Percentiles rank a stretch among this genome's conserved stretches.
These are phyloP conservation scores for Melieria crassipennis DNA, from an alignment of 2,888 invertebrate genomes.

Conservation along the genomic window DNA sequence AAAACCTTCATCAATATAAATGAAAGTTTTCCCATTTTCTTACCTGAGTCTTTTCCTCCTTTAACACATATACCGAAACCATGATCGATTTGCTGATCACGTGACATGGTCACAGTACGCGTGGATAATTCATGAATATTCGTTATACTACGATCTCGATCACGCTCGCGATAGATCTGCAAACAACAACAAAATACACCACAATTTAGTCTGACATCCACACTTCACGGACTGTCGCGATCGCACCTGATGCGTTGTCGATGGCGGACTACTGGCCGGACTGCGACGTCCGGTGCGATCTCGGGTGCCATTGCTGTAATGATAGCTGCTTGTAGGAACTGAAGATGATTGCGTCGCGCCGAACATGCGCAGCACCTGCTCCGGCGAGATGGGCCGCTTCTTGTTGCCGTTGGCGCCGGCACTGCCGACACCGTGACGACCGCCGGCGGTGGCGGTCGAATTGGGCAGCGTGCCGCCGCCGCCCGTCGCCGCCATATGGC, in stretches of 20 bases:
- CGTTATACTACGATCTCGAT: slow-evolving; percentile 70
- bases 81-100: slow-evolving; percentile 82
- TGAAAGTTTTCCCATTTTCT: slow-evolving; percentile 13
- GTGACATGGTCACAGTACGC: slow-evolving; percentile 85
- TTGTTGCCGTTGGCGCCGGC: slow-evolving; percentile 67
- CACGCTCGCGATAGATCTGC: slow-evolving; percentile 70
- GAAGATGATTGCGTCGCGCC: slow-evolving; percentile 69
- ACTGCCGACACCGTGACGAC: slow-evolving; percentile 9
- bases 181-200: slow-evolving; percentile 12
- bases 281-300: slow-evolving; percentile 68
- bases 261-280: slow-evolving; percentile 81
- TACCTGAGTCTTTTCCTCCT: slow-evolving; percentile 90
- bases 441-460: slow-evolving; percentile 67
- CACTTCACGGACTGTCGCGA: neutral
- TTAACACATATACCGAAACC: slow-evolving; percentile 93
- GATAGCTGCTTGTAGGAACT: slow-evolving; percentile 67
- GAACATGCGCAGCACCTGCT: slow-evolving; percentile 79
- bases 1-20: neutral
- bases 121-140: slow-evolving; percentile 81
- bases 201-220: neutral
- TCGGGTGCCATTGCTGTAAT: slow-evolving; percentile 65
- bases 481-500: slow-evolving; percentile 69
- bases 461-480: slow-evolving; percentile 62
- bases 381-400: slow-evolving; percentile 85
- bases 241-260: slow-evolving; percentile 77